Evolutionary conservation across 2,888 invertebrate species (phyloP).

Genomic region (Philonicus albiceps): DNA sequence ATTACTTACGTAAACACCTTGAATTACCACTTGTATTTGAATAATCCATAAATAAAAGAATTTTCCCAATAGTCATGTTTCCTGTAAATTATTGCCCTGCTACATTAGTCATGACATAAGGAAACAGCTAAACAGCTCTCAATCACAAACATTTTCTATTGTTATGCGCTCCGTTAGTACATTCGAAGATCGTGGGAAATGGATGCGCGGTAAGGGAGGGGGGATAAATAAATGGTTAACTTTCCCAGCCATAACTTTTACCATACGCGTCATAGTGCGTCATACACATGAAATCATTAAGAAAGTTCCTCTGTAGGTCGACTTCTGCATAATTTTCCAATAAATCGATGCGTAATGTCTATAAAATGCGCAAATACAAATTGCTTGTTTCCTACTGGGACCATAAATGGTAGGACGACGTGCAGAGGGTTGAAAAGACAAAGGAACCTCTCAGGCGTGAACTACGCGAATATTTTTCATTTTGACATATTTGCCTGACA

Average conservation of each 20-base stretch:
- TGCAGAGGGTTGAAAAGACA: neutral
- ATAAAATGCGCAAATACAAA: slow-evolving; percentile 5
- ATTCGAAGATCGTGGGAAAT: neutral
- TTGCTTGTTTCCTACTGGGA: neutral
- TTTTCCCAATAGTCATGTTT: neutral
- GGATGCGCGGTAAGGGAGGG: neutral
- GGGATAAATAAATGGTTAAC: neutral
- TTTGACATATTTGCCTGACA: neutral
- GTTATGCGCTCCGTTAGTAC: neutral
- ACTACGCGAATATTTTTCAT: neutral
- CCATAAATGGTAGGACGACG: neutral
- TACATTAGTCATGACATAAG: neutral
- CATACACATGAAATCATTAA: neutral
- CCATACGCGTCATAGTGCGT: neutral
- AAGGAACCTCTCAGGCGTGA: neutral
- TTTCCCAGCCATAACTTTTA: neutral
- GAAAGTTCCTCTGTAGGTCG: neutral
- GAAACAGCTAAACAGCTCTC: neutral
- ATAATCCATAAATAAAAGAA: neutral
- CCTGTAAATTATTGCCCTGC: neutral
- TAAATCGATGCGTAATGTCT: neutral
- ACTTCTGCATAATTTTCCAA: slow-evolving; percentile 20
- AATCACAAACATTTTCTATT: neutral
- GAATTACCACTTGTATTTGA: neutral
- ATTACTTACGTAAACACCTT: neutral